These are phyloP conservation scores for Oreotrochilus melanogaster DNA, from an alignment of 2,113 vertebrate genomes.

Conservation along the genomic window DNA sequence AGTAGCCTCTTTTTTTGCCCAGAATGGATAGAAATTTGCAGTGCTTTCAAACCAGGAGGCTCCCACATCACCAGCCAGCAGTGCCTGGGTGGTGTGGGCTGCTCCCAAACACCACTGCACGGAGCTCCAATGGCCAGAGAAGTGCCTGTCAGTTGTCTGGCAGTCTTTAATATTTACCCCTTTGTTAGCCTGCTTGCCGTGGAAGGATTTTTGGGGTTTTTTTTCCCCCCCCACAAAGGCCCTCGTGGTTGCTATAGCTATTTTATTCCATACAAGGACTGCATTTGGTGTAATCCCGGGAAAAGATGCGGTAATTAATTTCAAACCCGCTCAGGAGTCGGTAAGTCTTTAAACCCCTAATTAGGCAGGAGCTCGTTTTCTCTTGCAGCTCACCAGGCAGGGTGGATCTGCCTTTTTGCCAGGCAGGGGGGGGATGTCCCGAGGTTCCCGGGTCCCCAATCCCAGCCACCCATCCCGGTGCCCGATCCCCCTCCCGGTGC, in stretches of 20 bases:
- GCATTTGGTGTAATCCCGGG: slow-evolving; percentile 56
- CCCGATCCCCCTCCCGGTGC: slow-evolving; percentile 18
- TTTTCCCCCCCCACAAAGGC: neutral
- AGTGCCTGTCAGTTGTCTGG: slow-evolving; percentile 49
- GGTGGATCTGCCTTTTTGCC: neutral
- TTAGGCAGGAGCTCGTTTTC: slow-evolving; percentile 65
- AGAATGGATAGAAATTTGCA: neutral
- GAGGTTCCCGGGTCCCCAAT: neutral
- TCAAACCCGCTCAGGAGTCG: slow-evolving; percentile 68
- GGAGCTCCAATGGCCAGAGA: neutral
- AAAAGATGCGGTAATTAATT: slow-evolving; percentile 78
- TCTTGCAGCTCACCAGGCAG: slow-evolving; percentile 26
- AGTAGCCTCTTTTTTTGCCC: neutral
- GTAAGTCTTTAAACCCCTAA: slow-evolving; percentile 74
- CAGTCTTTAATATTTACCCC: slow-evolving; percentile 42
- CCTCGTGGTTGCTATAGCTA: slow-evolving; percentile 62
- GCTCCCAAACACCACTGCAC: neutral
- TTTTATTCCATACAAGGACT: slow-evolving; percentile 71
- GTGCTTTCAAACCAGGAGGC: neutral
- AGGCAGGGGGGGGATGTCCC: neutral
- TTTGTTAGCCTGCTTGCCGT: slow-evolving; percentile 30
- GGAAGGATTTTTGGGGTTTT: slow-evolving; percentile 46
- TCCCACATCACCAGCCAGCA: rapidly evolving
- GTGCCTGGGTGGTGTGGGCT: rapidly evolving
- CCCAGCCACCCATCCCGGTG: neutral